Conservation (phyloP, 2,113 vertebrate genomes). For the Myotis davidii region DNA sequence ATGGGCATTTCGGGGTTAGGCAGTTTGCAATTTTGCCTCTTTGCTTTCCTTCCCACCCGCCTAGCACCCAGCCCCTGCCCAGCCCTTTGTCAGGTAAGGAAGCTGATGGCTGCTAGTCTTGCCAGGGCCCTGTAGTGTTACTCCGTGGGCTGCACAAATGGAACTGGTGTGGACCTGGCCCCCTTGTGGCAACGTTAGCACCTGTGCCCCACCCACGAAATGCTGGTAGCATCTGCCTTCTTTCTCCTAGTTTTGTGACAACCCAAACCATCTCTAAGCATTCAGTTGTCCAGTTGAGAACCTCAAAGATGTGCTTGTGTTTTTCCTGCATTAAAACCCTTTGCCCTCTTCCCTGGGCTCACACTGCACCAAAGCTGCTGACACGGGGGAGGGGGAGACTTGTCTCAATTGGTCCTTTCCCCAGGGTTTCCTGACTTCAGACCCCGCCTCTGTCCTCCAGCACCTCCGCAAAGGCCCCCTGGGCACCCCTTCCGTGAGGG, state of each 20-base stretch:
- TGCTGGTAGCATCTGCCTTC: background rate
- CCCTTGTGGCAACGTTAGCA: background rate
- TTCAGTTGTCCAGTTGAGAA: background rate
- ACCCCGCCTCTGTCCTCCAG: background rate
- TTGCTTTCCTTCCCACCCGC: background rate
- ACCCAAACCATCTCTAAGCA: background rate
- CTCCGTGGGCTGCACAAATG: rapidly evolving
- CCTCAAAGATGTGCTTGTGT: background rate
- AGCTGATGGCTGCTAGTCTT: background rate
- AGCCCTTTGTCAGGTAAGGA: background rate
- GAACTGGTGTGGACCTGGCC: rapidly evolving
- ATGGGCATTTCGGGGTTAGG: background rate
- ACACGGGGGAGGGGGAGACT: background rate
- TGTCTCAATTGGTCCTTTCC: background rate
- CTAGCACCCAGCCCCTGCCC: background rate
- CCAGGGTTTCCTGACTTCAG: background rate
- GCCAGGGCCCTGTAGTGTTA: rapidly evolving
- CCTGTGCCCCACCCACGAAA: background rate
- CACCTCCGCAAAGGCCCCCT: background rate
- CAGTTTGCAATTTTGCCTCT: background rate
- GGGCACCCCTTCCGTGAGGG: rapidly evolving
- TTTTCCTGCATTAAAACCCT: no score
- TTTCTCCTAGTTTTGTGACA: background rate
- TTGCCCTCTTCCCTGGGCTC: background rate
- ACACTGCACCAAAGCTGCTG: background rate